These are phyloP conservation scores for Aphodius sticticus DNA, from an alignment of 2,888 invertebrate species.

Conservation along the genomic window DNA sequence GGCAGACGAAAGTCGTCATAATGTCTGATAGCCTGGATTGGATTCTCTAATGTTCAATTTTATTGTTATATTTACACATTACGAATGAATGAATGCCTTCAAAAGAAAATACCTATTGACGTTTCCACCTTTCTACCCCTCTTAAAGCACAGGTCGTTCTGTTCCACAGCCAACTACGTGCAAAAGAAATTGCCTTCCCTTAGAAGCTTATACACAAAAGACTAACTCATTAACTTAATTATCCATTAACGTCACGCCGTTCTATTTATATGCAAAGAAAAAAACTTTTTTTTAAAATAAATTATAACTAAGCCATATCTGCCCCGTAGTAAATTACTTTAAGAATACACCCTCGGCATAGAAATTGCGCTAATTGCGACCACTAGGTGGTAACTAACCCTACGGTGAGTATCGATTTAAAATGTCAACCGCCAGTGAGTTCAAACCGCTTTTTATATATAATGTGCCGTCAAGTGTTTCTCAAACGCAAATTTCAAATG, in stretches of 20 bases:
- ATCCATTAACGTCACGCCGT: slow-evolving; percentile 4
- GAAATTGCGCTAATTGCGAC: neutral
- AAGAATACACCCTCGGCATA: neutral
- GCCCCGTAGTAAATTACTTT: neutral
- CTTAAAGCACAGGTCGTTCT: neutral
- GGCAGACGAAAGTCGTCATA: no score
- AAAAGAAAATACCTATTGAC: neutral
- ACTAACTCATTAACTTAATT: neutral
- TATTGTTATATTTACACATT: no score
- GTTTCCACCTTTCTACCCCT: neutral
- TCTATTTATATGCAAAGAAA: slow-evolving; percentile 4
- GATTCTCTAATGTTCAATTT: no score
- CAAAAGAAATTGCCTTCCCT: neutral
- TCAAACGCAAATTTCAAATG: neutral
- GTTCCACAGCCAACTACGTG: neutral
- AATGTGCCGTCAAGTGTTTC: neutral
- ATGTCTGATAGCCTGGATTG: no score
- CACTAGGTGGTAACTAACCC: neutral
- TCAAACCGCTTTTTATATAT: neutral
- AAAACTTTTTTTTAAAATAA: neutral
- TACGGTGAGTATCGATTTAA: neutral
- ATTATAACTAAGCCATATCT: slow-evolving; percentile 4
- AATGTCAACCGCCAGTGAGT: neutral
- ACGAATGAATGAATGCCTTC: no score
- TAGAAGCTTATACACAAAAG: neutral